Conservation (phyloP, 2,113 vertebrate genomes). For the Sprattus sprattus region DNA sequence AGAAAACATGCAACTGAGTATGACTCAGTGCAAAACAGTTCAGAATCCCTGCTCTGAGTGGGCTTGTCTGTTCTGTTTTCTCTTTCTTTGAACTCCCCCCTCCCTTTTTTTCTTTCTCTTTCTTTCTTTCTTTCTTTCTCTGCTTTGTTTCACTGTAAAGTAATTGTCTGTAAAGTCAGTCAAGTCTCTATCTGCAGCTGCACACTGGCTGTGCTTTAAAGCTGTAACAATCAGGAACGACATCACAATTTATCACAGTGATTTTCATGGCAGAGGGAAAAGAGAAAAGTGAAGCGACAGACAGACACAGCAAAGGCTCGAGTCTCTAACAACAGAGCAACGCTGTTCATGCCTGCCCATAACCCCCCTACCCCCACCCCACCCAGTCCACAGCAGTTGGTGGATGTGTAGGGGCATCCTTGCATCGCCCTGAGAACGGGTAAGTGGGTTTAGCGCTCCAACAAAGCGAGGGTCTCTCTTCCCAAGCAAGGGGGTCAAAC, state of each 20-base stretch:
- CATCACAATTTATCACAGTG: constrained; percentile 20
- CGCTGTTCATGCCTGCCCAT: neutral
- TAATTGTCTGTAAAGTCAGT: neutral
- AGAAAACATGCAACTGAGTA: neutral
- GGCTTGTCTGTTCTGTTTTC: neutral
- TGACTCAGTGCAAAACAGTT: neutral
- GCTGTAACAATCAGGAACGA: constrained; percentile 35
- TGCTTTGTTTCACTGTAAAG: neutral
- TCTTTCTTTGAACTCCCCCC: neutral
- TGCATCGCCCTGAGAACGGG: neutral
- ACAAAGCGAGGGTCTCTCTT: neutral
- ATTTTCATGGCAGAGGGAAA: neutral
- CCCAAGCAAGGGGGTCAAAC: constrained; percentile 2
- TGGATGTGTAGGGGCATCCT: neutral
- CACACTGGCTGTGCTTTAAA: constrained; percentile 11
- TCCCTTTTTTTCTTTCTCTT: neutral
- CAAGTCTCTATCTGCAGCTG: neutral
- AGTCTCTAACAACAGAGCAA: neutral
- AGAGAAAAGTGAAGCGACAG: neutral
- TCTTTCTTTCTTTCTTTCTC: neutral
- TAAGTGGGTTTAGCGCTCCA: neutral
- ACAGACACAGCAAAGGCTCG: neutral
- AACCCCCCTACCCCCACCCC: neutral
- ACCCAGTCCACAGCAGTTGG: neutral
- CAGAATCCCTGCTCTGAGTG: neutral